Conservation (phyloP, 2,888 invertebrate genomes). For the Noctua janthe region DNA sequence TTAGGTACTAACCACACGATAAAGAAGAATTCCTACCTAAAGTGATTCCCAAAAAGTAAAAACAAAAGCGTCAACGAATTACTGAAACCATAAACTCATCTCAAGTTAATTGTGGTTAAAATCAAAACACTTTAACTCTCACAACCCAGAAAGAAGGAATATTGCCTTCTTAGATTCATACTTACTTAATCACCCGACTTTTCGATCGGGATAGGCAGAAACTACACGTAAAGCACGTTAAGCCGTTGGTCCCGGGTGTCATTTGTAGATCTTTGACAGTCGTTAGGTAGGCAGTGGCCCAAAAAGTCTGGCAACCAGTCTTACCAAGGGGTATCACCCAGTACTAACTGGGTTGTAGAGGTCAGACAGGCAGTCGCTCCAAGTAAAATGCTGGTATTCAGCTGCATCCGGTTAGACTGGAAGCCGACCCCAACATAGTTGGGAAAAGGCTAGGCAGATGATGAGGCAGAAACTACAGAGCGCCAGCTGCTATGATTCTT, state of each 20-base stretch:
- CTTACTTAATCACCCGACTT: not conserved
- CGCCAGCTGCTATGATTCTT: not conserved
- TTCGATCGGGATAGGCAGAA: not conserved
- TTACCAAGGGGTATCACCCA: too few relatives aligned
- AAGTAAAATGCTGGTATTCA: too few relatives aligned
- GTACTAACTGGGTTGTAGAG: too few relatives aligned
- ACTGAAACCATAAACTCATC: not conserved
- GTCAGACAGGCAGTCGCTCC: too few relatives aligned
- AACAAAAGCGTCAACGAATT: not conserved
- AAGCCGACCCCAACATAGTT: too few relatives aligned
- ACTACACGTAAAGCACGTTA: not conserved
- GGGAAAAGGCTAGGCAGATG: too few relatives aligned
- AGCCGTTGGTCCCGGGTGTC: too few relatives aligned
- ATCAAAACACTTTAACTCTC: not conserved
- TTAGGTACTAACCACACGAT: too few relatives aligned
- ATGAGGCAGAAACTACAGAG: not conserved
- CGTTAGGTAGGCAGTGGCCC: too few relatives aligned
- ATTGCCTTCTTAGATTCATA: not conserved
- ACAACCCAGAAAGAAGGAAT: not conserved
- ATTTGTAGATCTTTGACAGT: too few relatives aligned
- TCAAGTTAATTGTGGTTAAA: not conserved
- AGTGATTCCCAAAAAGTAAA: not conserved
- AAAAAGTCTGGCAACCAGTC: too few relatives aligned
- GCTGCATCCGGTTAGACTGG: too few relatives aligned
- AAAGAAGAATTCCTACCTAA: not conserved